Base-by-base conservation (phyloP, 1,140 invertebrate genomes). In the Panagrolaimus sp. region DNA sequence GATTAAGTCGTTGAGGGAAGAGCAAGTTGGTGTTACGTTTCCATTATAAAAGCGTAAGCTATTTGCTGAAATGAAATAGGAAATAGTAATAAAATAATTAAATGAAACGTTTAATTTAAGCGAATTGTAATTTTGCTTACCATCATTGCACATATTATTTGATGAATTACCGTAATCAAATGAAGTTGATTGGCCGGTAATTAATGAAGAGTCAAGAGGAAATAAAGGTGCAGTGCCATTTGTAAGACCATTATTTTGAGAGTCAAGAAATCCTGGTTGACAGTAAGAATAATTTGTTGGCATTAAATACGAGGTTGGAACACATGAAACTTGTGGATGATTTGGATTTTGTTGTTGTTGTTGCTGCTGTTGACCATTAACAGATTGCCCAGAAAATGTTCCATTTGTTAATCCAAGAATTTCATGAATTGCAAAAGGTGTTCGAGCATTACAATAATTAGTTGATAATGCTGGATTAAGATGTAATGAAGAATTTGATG, bases 1-100 rank as follows among this genome's bases (percentile, higher is more conserved):
- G 32, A 68, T 43, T 63, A 68, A 45, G 32, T 43, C 38, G 45
- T 46, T 65, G 14, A 65, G 15, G 17, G 68, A 24, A 43, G 68
- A 65, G 32, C 68, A 63, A 43, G 68, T 64, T 63, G 68, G 52
- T 55, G 47, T 64, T 32, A 64, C 43, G 38, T 43, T 38, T 55
- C 45, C 45, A 45, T 69, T 46, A 26, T 69, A 69, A 44, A 69
- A 65, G 28, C 68, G 68, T 17, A 69, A 38, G 17, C 55, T 38
- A 58, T 58, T 62, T 55, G 26, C 67, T 68, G 26, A 68, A 67
- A 21, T 12, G n/a, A 63, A 63, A 28, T 66, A 67, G 14, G 52
- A 26, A 58, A 58, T 2, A 24, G 21, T 58, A 12, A 58, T 58
- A 12, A 28, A 21, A 21, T 10, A 21, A 21, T 26, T 58, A 58